Evolutionary conservation across 2,797 vertebrate species (phyloP), one percentile per base, ranked within the genome.

Genomic region (Lutjanus argentimaculatus): DNA sequence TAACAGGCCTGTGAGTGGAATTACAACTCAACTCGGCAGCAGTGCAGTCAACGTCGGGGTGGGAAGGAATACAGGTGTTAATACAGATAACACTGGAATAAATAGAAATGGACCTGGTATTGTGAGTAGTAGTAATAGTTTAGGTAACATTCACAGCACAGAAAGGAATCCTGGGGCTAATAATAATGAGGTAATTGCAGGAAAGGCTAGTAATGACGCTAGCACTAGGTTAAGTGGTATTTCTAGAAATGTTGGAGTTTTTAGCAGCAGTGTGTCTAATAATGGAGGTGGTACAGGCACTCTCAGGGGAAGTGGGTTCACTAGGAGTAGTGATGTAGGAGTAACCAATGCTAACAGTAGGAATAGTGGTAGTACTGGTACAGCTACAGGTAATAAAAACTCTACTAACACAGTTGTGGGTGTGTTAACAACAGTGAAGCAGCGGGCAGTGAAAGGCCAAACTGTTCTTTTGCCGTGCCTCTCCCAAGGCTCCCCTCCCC

Each of bases 401-500:
- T 57, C 81, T 36, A 16, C 75, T 11, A 85, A 78, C 45, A 72
- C 80, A 56, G 65, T 30, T 15, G 55, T 73, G 48, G 80, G 87
- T 79, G 72, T 67, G 25, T 75, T 82, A 12, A 91, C 67, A 1
- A 83, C 83, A 0, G 88, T 96, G 72, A 95, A 92, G 43, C 96
- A 96, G 80, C 90, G 65, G 1, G 97, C 93, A 0, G 14, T 92
- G 1, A 97, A 86, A 52, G 97, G 97, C 19, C 95, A 95, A 53
- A 95, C 89, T 0, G 95, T 97, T 59, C 85, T 97, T 58, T 91
- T 99, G 19, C 95, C 97, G 48, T 99, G 98, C 83, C 94, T 90
- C 10, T 96, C 97, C 2, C 95, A 95, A 45, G 97, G 97, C 8
- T 91, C 95, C 46, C 97, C 97, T 10, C 51, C 92, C 12, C 97